Base-by-base conservation (phyloP, 2,888 invertebrate genomes). In the Gonocerus acuteangulatus region DNA sequence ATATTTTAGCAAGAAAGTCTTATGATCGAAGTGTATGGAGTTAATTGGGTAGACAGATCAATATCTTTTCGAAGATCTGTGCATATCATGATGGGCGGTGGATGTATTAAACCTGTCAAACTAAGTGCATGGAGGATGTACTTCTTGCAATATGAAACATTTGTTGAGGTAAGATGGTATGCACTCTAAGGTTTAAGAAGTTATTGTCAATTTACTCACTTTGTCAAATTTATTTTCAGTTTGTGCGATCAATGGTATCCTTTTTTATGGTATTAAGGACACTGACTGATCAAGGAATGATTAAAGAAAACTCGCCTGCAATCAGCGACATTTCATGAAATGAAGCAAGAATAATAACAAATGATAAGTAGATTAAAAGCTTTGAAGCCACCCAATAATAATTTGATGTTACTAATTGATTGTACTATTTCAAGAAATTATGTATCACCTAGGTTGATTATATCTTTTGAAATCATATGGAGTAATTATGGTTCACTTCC, bases 81-180 rank as follows among this genome's bases (percentile, higher is more conserved):
- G 15, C 49, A 44, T 19, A 49, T 66, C 19, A 62, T 66, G 49
- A 59, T 62, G 11, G 51, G 48, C 22, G 60, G 52, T 42, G 61
- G 59, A n/a, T 54, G 59, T 22, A 51, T 42, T 15, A 54, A 56
- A 32, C 61, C 64, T n/a, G 36, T 62, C 11, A 48, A 54, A n/a
- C 48, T 66, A 11, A 65, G 62, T 32, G 66, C 65, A 13, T 63
- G 62, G 62, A 63, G 63, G 21, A 65, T 66, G 54, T 66, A 66
- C 45, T 49, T 60, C 13, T 48, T 66, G 9, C 63, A 65, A 16
- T 65, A 63, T 49, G 58, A 56, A 34, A 66, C 65, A n/a, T 66
- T 66, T 49, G 48, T 64, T 18, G 66, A 66, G 39, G 66, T 66
- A 27, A 52, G 3, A 42, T 34, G 11, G 11, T 11, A 34, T 34